These are phyloP conservation scores for Labia minor DNA, from an alignment of 2,888 invertebrate species.

Conservation along the genomic window DNA sequence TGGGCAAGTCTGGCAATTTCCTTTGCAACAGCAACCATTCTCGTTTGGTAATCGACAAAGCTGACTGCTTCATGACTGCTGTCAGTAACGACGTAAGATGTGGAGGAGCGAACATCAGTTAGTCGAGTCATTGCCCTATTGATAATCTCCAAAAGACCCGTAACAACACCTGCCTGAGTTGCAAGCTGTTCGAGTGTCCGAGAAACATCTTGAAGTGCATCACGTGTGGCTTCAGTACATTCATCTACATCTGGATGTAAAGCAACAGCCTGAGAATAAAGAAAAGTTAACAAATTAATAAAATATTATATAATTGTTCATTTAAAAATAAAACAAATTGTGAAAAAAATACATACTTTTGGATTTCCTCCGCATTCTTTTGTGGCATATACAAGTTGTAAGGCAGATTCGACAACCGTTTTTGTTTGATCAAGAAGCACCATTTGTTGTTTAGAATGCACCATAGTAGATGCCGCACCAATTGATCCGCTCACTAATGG, in stretches of 20 bases:
- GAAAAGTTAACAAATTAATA: constrained; percentile 3
- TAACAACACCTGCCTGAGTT: constrained; percentile 80
- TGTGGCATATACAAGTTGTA: constrained; percentile 71
- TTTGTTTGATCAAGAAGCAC: constrained; percentile 81
- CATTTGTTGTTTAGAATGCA: constrained; percentile 79
- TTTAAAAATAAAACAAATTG: neutral
- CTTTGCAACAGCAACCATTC: constrained; percentile 90
- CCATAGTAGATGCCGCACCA: constrained; percentile 80
- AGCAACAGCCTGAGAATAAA: constrained; percentile 50
- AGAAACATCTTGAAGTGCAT: constrained; percentile 71
- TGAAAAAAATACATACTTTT: constrained; percentile 42
- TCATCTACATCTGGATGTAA: constrained; percentile 79
- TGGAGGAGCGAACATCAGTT: constrained; percentile 55
- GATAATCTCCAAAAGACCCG: constrained; percentile 79
- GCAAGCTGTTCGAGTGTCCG: constrained; percentile 69
- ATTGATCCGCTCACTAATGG: constrained; percentile 73
- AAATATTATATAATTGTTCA: neutral
- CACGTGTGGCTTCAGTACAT: constrained; percentile 60
- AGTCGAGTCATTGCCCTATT: constrained; percentile 77
- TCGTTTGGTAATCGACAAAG: constrained; percentile 93
- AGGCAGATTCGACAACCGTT: constrained; percentile 86
- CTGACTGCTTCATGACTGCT: constrained; percentile 47
- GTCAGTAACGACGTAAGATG: constrained; percentile 58
- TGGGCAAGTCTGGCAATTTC: constrained; percentile 86
- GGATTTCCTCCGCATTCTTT: constrained; percentile 91